Percentiles rank a stretch among this genome's conserved stretches.
Evolutionary conservation across 2,113 vertebrate genomes (phyloP).

Genomic region (Muscicapa adusta): DNA sequence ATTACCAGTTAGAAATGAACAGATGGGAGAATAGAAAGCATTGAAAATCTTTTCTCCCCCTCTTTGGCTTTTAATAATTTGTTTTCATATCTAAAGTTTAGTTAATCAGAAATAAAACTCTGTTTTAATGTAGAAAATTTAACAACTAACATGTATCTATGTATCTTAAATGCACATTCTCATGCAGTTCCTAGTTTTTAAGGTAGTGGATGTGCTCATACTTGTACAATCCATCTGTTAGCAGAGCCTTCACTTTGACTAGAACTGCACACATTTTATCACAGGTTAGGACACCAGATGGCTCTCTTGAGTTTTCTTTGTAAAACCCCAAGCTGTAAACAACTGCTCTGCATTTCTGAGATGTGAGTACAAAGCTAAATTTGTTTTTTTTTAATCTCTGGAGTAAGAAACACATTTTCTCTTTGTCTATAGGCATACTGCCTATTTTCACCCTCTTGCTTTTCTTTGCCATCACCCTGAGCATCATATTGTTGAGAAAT

Average conservation of each 20-base stretch:
- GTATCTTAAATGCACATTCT: not conserved
- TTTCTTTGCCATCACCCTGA: not conserved
- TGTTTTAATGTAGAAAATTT: not conserved
- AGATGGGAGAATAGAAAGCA: not conserved
- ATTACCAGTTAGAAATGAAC: not conserved
- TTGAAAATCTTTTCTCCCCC: not conserved
- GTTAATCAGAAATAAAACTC: not conserved
- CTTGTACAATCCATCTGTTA: not conserved
- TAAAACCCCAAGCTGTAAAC: slow-evolving; percentile 68
- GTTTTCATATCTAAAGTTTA: not conserved
- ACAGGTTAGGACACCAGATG: slow-evolving; percentile 93
- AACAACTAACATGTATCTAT: not conserved
- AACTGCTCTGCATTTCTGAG: slow-evolving; percentile 54
- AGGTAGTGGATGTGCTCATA: not conserved
- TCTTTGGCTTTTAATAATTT: not conserved
- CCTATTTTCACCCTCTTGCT: not conserved
- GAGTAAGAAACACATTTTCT: not conserved
- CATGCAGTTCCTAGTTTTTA: not conserved
- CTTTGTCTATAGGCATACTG: not conserved
- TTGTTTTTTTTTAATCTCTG: not conserved
- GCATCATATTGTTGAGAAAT: not conserved
- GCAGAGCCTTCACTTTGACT: not conserved
- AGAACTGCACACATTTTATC: slow-evolving; percentile 69
- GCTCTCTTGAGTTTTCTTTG: slow-evolving; percentile 95
- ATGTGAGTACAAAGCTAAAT: slow-evolving; percentile 6